Evolutionary conservation across 1,140 invertebrate genomes (phyloP).

Genomic region (Hestina assimilis): DNA sequence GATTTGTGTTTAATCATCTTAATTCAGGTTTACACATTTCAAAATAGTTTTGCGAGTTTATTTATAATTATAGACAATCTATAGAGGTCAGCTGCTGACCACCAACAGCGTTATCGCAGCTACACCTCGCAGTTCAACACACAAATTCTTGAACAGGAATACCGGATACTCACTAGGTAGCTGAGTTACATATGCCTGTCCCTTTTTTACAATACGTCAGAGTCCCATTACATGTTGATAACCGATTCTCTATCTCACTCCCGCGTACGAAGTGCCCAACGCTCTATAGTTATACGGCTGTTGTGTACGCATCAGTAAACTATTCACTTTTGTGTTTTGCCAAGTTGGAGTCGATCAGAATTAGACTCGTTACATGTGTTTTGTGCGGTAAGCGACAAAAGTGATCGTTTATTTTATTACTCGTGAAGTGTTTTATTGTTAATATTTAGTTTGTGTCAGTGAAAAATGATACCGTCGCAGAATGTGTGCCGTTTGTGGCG

Average conservation of each 20-base stretch:
- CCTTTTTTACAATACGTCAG: conserved; percentile 23
- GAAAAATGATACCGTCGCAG: conserved; percentile 17
- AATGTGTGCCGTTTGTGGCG: conserved; percentile 33
- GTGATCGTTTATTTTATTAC: conserved; percentile 24
- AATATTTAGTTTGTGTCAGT: conserved; percentile 14
- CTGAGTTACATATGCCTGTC: conserved; percentile 34
- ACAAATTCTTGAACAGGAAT: conserved; percentile 55
- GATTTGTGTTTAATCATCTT: not conserved
- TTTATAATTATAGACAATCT: conserved; percentile 35
- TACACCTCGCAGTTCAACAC: conserved; percentile 46
- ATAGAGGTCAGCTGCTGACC: conserved; percentile 51
- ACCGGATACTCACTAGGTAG: conserved; percentile 49
- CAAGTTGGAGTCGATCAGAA: conserved; percentile 49
- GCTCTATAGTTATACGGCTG: conserved; percentile 24
- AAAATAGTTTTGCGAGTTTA: conserved; percentile 4
- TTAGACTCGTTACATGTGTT: conserved; percentile 41
- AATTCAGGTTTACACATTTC: too few species aligned
- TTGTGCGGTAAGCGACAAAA: conserved; percentile 33
- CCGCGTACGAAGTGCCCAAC: conserved; percentile 31
- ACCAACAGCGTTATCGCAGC: conserved; percentile 34
- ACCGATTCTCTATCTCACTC: conserved; percentile 39
- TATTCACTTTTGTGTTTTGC: conserved; percentile 61
- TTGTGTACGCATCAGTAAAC: conserved; percentile 40
- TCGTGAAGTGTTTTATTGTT: conserved; percentile 10
- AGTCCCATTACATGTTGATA: conserved; percentile 22